A percentile compares a stretch with the other conserved stretches of the same genome.
Evolutionary conservation across 2,113 vertebrate genomes (phyloP).

Genomic region (Ammodytes dubius): DNA sequence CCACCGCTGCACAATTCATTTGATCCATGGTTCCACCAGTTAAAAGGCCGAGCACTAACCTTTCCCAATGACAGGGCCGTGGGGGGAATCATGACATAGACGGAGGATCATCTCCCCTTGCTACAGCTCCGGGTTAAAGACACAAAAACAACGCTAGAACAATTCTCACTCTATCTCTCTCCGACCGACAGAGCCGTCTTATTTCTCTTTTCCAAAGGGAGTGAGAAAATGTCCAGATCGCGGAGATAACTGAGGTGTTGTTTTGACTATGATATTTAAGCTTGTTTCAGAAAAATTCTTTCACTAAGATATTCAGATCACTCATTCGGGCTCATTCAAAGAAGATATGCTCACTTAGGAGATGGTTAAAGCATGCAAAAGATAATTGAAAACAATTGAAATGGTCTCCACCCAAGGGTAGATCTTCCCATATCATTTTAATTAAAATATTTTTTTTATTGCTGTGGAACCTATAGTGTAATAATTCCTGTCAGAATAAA

Average conservation of each 20-base stretch:
- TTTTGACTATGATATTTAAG: not conserved
- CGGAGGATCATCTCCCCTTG: slow-evolving; percentile 42
- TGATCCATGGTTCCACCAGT: slow-evolving; percentile 68
- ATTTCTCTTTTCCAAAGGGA: not conserved
- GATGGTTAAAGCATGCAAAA: not conserved
- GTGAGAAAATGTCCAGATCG: not conserved
- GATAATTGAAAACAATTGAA: slow-evolving; percentile 21
- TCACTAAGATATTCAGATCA: too few relatives aligned
- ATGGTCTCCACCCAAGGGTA: not conserved
- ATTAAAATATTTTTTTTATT: slow-evolving; percentile 7
- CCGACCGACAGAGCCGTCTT: not conserved
- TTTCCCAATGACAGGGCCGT: slow-evolving; percentile 63
- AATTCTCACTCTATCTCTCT: not conserved
- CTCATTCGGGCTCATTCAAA: not conserved
- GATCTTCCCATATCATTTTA: not conserved
- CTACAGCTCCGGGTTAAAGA: slow-evolving; percentile 50
- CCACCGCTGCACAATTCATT: slow-evolving; percentile 60
- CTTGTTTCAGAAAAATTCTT: not conserved
- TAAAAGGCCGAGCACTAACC: slow-evolving; percentile 64
- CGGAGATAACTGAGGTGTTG: not conserved
- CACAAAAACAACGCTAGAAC: slow-evolving; percentile 8
- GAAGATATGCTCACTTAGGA: not conserved
- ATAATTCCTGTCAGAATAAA: slow-evolving; percentile 5
- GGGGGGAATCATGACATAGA: slow-evolving; percentile 48
- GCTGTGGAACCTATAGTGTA: not conserved